A percentile compares a stretch with the other conserved stretches of the same genome.
Evolutionary conservation across 2,113 vertebrate genomes (phyloP).

Genomic region (Poeciliopsis occidentalis): DNA sequence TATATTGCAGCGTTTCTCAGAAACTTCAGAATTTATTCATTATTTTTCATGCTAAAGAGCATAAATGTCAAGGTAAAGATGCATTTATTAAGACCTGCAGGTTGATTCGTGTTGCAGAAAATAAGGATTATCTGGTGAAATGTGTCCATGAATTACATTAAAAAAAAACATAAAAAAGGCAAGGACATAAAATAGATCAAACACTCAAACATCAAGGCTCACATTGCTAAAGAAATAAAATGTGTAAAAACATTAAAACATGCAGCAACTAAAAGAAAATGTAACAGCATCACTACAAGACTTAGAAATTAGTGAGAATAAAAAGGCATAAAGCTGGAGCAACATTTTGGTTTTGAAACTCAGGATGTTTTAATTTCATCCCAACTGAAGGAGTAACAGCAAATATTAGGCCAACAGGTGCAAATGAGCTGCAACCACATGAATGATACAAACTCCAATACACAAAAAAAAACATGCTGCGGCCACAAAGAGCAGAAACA

Average conservation of each 20-base stretch:
- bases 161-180: not conserved
- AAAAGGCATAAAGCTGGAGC: not conserved
- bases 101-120: not conserved
- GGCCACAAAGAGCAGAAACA: no score
- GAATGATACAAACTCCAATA: no score
- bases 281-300: not conserved
- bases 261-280: no score
- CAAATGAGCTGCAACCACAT: no score
- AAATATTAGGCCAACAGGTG: no score
- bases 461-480: no score
- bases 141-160: not conserved
- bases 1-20: not conserved
- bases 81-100: not conserved
- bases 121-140: not conserved
- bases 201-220: not conserved
- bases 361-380: not conserved
- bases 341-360: not conserved
- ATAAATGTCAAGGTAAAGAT: not conserved
- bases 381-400: not conserved
- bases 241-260: not conserved
- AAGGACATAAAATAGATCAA: not conserved
- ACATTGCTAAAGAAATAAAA: not conserved
- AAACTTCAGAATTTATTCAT: not conserved
- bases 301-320: not conserved
- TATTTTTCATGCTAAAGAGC: not conserved